A percentile compares a stretch with the other conserved stretches of the same genome.
phyloP scores from a whole-genome alignment of 2,797 vertebrate genomes.

The Semaprochilodus insignis region DNA sequence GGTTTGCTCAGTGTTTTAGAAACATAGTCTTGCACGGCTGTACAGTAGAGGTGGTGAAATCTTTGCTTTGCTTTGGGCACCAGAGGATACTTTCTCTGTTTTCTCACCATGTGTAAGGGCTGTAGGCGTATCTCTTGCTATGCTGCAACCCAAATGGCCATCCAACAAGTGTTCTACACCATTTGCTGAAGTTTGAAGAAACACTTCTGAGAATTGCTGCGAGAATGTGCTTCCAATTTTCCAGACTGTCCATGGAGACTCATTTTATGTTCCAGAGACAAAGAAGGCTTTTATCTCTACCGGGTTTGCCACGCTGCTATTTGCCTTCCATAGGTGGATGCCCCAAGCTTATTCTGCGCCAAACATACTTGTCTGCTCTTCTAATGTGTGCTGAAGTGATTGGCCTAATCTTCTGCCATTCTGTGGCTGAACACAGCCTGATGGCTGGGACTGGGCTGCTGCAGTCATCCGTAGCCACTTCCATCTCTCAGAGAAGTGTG shows the following conservation, averaged over 20 bases:
- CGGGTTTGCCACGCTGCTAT: slow-evolving; percentile 53
- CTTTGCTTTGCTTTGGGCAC: neutral
- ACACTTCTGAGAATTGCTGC: neutral
- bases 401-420: slow-evolving; percentile 72
- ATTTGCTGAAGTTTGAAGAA: slow-evolving; percentile 3
- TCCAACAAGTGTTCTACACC: neutral
- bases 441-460: slow-evolving; percentile 62
- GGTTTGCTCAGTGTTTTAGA: neutral
- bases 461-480: slow-evolving; percentile 64
- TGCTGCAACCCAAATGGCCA: neutral
- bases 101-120: neutral
- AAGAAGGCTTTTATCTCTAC: slow-evolving; percentile 60
- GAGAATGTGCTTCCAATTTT: slow-evolving; percentile 36
- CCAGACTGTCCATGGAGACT: slow-evolving; percentile 3
- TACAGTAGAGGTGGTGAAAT: neutral
- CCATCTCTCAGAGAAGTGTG: slow-evolving; percentile 29
- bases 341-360: slow-evolving; percentile 59
- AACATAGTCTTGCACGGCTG: too few species aligned
- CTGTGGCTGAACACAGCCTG: slow-evolving; percentile 54
- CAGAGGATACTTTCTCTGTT: neutral
- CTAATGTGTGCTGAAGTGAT: slow-evolving; percentile 66
- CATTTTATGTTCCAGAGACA: slow-evolving; percentile 34
- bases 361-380: slow-evolving; percentile 66
- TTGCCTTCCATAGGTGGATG: slow-evolving; percentile 70
- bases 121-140: neutral